Evolutionary conservation across 1,140 invertebrate genomes (phyloP).

Genomic region (Phymastichus coffea): DNA sequence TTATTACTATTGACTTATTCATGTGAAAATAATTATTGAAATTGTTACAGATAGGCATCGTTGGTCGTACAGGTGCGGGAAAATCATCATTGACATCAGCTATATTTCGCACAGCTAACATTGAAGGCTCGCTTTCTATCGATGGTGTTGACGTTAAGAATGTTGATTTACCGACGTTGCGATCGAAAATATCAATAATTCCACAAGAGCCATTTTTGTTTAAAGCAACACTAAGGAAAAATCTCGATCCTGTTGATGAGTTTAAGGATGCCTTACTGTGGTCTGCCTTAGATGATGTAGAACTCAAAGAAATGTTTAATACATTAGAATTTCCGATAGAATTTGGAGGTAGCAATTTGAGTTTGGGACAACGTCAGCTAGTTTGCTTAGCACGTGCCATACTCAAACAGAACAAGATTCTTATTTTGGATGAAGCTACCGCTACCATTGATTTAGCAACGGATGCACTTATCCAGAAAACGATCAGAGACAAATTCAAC

Average conservation of each 20-base stretch:
- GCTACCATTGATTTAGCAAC: too few relatives aligned
- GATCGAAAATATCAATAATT: conserved; percentile 76
- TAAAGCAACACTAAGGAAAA: conserved; percentile 74
- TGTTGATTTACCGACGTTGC: conserved; percentile 67
- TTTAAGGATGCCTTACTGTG: conserved; percentile 64
- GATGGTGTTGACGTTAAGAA: conserved; percentile 58
- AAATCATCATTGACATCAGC: conserved; percentile 10
- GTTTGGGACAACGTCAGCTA: conserved; percentile 81
- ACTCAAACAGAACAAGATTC: too few relatives aligned
- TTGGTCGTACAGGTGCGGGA: conserved; percentile 17
- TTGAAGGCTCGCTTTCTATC: neutral
- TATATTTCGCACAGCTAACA: neutral
- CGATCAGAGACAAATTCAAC: conserved; percentile 54
- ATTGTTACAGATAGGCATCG: conserved; percentile 12
- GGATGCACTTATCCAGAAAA: conserved; percentile 6
- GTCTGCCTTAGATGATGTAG: conserved; percentile 56
- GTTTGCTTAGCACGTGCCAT: conserved; percentile 81
- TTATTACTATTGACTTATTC: conserved; percentile 43
- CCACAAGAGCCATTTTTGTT: conserved; percentile 84
- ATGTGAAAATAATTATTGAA: too few relatives aligned
- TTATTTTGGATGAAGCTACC: too few relatives aligned
- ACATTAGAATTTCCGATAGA: conserved; percentile 65
- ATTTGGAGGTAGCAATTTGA: conserved; percentile 72
- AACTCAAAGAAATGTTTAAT: conserved; percentile 57
- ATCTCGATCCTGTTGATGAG: conserved; percentile 79